Evolutionary conservation across 2,888 invertebrate species (phyloP).

Genomic region (Hedya salicella): DNA sequence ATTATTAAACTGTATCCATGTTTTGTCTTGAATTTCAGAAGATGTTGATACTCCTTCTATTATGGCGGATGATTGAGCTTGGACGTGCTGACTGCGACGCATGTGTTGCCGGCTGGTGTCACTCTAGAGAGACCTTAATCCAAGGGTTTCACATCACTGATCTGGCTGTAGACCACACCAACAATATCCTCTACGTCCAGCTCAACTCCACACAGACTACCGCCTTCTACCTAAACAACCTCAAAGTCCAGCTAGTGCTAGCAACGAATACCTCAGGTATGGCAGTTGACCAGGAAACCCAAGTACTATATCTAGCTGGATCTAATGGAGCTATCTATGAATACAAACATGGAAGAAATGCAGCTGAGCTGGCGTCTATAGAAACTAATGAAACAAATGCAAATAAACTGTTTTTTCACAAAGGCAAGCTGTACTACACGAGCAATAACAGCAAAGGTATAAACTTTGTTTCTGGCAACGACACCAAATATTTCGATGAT

Average conservation of each 20-base stretch:
- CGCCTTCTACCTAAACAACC: background rate
- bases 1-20: too few relatives aligned
- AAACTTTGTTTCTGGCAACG: background rate
- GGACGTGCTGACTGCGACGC: background rate
- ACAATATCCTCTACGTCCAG: slow-evolving; percentile 5
- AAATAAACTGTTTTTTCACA: background rate
- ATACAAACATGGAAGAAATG: background rate
- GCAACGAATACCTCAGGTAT: background rate
- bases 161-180: background rate
- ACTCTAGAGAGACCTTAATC: background rate
- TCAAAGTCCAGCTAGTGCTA: background rate
- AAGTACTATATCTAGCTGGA: background rate
- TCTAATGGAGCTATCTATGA: background rate
- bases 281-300: background rate
- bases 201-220: background rate
- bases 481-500: background rate
- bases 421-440: background rate
- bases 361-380: background rate
- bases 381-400: background rate
- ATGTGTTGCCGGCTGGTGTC: background rate
- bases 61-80: background rate
- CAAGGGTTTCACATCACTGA: background rate
- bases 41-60: background rate
- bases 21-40: background rate
- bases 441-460: background rate